Evolutionary conservation across 2,888 invertebrate genomes (phyloP).

Genomic region (Ennomos quercinarius): DNA sequence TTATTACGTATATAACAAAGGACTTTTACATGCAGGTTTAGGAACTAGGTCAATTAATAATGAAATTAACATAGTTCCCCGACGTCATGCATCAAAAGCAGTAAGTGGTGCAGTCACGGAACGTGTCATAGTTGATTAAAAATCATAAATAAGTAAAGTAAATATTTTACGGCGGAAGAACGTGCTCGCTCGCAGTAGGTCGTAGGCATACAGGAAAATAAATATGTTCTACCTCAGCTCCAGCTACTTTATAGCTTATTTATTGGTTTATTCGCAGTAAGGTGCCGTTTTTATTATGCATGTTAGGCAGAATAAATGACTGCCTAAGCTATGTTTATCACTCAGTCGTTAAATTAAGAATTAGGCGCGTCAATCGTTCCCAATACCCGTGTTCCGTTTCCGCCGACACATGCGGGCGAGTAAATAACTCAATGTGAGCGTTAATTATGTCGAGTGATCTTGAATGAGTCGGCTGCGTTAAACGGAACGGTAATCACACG

Average conservation of each 20-base stretch:
- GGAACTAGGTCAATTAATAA: conserved; percentile 24
- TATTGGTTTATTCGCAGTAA: conserved; percentile 30
- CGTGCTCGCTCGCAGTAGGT: conserved; percentile 33
- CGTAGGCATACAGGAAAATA: conserved; percentile 26
- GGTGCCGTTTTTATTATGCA: conserved; percentile 32
- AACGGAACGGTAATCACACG: conserved; percentile 66
- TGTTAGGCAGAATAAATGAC: conserved; percentile 18
- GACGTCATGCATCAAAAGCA: conserved; percentile 48
- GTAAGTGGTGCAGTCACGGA: conserved; percentile 69
- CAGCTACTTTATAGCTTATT: conserved; percentile 35
- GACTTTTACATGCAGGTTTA: not conserved
- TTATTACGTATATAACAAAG: no score
- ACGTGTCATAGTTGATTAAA: conserved; percentile 66
- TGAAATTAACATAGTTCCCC: conserved; percentile 38
- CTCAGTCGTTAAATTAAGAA: conserved; percentile 39
- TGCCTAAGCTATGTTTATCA: conserved; percentile 29
- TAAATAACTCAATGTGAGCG: conserved; percentile 80
- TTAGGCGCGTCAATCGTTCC: conserved; percentile 61
- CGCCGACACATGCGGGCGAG: conserved; percentile 75
- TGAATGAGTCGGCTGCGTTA: conserved; percentile 61
- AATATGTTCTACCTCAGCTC: conserved; percentile 25
- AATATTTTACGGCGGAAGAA: conserved; percentile 48
- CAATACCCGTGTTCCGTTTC: conserved; percentile 60
- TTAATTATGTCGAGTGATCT: conserved; percentile 81
- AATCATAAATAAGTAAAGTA: conserved; percentile 51